Percentiles rank a stretch among this genome's conserved stretches.
Evolutionary conservation across 2,797 vertebrate genomes (phyloP).

Genomic region (Danio albolineatus): DNA sequence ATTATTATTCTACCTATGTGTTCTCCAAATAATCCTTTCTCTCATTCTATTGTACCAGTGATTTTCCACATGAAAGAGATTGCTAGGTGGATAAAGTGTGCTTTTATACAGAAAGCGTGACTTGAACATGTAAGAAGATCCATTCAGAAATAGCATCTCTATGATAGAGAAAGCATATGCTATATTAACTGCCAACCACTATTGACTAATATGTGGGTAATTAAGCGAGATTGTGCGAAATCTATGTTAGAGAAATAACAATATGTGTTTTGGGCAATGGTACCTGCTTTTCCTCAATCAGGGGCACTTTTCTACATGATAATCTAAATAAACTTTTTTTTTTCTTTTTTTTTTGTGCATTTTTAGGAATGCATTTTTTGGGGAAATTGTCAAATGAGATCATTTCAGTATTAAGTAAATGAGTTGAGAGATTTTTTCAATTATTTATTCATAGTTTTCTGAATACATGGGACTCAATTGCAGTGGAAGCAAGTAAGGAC

Average conservation of each 20-base stretch:
- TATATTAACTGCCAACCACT: neutral
- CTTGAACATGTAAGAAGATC: conserved; percentile 16
- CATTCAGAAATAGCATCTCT: conserved; percentile 8
- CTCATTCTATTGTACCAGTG: conserved; percentile 16
- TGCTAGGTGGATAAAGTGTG: conserved; percentile 10
- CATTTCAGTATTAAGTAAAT: too few relatives aligned
- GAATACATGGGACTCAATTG: too few relatives aligned
- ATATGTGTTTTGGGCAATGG: neutral
- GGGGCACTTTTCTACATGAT: neutral
- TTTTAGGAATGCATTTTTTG: too few relatives aligned
- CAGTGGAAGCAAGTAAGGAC: too few relatives aligned
- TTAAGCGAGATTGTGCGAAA: neutral
- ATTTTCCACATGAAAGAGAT: conserved; percentile 33
- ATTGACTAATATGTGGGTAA: neutral
- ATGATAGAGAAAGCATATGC: conserved; percentile 5
- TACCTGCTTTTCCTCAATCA: neutral
- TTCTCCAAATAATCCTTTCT: conserved; percentile 16
- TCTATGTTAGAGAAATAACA: neutral
- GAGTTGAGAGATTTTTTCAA: too few relatives aligned
- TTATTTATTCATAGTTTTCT: too few relatives aligned
- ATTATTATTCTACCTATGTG: neutral
- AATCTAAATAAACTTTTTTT: too few relatives aligned
- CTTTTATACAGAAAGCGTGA: conserved; percentile 29
- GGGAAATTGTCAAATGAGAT: too few relatives aligned
- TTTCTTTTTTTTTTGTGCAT: too few relatives aligned